Evolutionary conservation across 1,140 invertebrate genomes (phyloP).

Genomic region (Zaprionus tsacasi): DNA sequence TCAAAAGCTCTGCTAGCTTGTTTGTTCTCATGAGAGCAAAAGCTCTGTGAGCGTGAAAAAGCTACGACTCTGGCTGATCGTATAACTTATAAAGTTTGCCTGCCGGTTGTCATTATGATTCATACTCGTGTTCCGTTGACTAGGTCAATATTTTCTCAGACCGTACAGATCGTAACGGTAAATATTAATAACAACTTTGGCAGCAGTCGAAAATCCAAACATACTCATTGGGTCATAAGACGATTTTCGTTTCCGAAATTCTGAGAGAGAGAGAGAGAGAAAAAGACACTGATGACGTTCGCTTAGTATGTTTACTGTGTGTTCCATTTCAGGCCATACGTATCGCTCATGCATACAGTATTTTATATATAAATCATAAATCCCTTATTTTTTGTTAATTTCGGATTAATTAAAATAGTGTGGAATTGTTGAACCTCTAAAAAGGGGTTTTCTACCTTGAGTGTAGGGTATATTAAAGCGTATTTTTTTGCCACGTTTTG

Average conservation of each 20-base stretch:
- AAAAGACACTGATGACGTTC: conserved; percentile 11
- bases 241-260: conserved; percentile 1
- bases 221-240: conserved; percentile 24
- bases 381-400: no score
- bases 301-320: background rate
- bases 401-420: no score
- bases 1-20: background rate
- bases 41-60: conserved; percentile 1
- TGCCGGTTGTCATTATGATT: conserved; percentile 31
- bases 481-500: background rate
- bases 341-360: conserved; percentile 16
- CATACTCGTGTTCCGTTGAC: conserved; percentile 62
- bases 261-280: background rate
- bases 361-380: background rate
- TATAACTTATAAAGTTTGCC: conserved; percentile 15
- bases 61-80: conserved; percentile 5
- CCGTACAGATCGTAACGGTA: conserved; percentile 57
- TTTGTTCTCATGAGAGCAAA: background rate
- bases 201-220: conserved; percentile 52
- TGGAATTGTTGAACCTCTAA: no score
- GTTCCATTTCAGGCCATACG: background rate
- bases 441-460: no score
- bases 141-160: conserved; percentile 68
- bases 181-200: conserved; percentile 61
- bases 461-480: background rate